phyloP scores from a whole-genome alignment of 2,797 vertebrate genomes.

The Iguana delicatissima region DNA sequence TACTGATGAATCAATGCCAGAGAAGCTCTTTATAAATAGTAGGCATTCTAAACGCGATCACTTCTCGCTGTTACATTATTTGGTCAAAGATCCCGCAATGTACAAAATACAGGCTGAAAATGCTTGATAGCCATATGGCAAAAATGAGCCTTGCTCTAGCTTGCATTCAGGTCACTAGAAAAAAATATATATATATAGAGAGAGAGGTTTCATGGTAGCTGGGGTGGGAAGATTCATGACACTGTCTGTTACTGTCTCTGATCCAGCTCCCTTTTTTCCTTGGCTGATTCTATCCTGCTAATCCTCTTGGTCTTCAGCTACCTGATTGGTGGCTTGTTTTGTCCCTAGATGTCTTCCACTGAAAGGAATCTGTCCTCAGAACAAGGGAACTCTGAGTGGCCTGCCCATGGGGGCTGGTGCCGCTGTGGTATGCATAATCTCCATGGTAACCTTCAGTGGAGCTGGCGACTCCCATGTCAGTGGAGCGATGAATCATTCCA shows the following conservation, averaged over 20 bases:
- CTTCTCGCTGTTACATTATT: slow-evolving; percentile 17
- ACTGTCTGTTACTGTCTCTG: background rate
- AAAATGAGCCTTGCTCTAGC: background rate
- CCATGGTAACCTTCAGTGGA: background rate
- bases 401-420: background rate
- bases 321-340: background rate
- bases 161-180: background rate
- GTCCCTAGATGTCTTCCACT: background rate
- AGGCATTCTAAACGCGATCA: slow-evolving; percentile 46
- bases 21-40: slow-evolving; percentile 65
- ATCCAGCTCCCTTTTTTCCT: background rate
- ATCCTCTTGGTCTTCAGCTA: background rate
- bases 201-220: background rate
- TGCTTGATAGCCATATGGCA: background rate
- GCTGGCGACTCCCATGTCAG: no score
- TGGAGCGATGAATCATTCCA: no score
- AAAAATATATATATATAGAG: no score
- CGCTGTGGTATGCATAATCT: background rate
- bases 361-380: background rate
- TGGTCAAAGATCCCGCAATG: slow-evolving; percentile 3
- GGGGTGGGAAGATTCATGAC: no score
- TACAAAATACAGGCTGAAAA: background rate
- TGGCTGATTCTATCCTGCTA: background rate
- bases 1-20: slow-evolving; percentile 74
- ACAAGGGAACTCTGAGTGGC: background rate